Evolutionary conservation across 1,140 invertebrate genomes (phyloP).

Genomic region (Neodiprion fabricii): DNA sequence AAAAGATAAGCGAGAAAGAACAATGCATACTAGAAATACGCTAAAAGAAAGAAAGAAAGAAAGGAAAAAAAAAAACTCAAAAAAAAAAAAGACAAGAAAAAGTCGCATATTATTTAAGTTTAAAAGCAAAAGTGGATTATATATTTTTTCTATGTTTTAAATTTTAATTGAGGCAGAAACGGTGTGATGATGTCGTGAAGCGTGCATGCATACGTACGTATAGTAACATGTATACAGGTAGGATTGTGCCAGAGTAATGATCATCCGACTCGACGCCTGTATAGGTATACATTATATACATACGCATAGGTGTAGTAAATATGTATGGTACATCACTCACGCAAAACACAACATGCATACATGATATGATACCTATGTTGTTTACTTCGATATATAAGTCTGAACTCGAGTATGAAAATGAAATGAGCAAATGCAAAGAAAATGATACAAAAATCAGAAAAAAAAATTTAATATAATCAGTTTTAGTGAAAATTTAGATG

Average conservation of each 20-base stretch:
- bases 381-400: conserved; percentile 28
- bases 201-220: conserved; percentile 23
- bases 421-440: neutral
- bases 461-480: neutral
- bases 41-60: conserved; percentile 17
- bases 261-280: conserved; percentile 8
- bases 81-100: conserved; percentile 32
- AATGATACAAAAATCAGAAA: neutral
- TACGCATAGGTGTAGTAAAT: conserved; percentile 28
- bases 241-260: too few relatives aligned
- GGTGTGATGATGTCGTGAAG: conserved; percentile 37
- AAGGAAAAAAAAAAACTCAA: conserved; percentile 23
- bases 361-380: conserved; percentile 26
- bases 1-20: too few relatives aligned
- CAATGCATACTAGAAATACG: too few relatives aligned
- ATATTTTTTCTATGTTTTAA: conserved; percentile 63
- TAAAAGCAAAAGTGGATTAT: conserved; percentile 56
- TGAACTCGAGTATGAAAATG: conserved; percentile 19
- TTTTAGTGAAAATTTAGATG: conserved; percentile 1
- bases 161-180: conserved; percentile 15
- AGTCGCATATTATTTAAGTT: conserved; percentile 57
- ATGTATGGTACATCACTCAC: conserved; percentile 18
- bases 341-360: conserved; percentile 27
- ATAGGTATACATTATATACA: conserved; percentile 43
- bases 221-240: conserved; percentile 30